Evolutionary conservation across 2,113 vertebrate genomes (phyloP).

Genomic region (Turnix velox): DNA sequence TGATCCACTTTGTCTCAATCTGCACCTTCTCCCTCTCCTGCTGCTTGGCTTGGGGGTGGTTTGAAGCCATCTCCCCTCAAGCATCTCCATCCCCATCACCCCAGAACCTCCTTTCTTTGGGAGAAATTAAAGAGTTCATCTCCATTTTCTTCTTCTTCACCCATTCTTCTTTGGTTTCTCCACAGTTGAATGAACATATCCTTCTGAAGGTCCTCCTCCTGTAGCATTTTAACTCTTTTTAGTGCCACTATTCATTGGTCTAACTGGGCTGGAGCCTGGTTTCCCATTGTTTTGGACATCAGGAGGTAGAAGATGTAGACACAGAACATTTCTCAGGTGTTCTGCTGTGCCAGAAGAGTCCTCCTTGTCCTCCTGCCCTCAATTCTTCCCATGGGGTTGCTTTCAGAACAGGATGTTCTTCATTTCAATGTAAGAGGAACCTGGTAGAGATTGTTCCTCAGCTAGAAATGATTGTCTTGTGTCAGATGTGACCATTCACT

Average conservation of each 20-base stretch:
- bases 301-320: neutral
- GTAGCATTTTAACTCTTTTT: neutral
- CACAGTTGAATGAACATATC: neutral
- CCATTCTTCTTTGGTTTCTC: neutral
- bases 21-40: neutral
- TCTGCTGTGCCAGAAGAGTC: neutral
- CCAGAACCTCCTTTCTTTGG: neutral
- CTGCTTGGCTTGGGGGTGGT: neutral
- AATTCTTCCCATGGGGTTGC: accelerated
- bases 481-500: neutral
- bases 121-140: neutral
- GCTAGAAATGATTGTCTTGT: neutral
- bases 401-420: neutral
- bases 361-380: neutral
- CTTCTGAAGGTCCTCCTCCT: neutral
- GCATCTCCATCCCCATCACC: neutral
- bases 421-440: neutral
- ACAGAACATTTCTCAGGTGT: neutral
- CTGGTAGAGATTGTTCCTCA: neutral
- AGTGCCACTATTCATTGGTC: neutral
- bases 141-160: neutral
- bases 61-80: neutral
- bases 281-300: neutral
- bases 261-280: neutral
- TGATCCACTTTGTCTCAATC: neutral